These are phyloP conservation scores for Dissostichus mawsoni DNA, from an alignment of 2,113 vertebrate genomes.

Conservation along the genomic window DNA sequence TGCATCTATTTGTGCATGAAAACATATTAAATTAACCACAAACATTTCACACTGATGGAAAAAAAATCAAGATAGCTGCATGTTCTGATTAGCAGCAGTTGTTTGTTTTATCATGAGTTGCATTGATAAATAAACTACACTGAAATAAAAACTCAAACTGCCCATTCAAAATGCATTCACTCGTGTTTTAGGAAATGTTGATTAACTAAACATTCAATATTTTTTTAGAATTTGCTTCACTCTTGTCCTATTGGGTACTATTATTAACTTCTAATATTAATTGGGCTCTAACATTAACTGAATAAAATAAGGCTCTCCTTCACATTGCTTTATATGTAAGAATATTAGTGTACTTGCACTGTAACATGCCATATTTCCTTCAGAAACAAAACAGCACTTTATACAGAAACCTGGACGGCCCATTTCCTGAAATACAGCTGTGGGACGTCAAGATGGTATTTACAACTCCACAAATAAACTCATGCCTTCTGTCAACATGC, in stretches of 20 bases:
- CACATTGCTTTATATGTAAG: neutral
- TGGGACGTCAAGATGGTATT: no score
- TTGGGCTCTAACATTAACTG: no score
- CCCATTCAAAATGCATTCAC: constrained; percentile 1
- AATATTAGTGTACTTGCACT: neutral
- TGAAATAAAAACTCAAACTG: constrained; percentile 64
- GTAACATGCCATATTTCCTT: neutral
- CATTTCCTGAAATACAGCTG: neutral
- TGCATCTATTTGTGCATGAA: constrained; percentile 10
- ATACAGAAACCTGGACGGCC: neutral
- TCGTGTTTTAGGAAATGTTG: neutral
- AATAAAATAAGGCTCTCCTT: neutral
- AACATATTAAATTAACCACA: neutral
- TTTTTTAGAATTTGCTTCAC: constrained; percentile 4
- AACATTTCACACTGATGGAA: neutral
- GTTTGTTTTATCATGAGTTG: constrained; percentile 12
- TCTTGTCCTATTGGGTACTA: constrained; percentile 20
- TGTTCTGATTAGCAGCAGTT: constrained; percentile 24
- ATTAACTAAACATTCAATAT: neutral
- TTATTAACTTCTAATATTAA: no score
- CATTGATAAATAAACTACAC: constrained; percentile 21
- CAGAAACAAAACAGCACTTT: neutral
- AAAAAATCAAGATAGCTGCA: neutral
- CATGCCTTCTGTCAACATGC: neutral
- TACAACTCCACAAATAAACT: neutral